Evolutionary conservation across 2,113 vertebrate genomes (phyloP).

Genomic region (Prionailurus viverrinus): DNA sequence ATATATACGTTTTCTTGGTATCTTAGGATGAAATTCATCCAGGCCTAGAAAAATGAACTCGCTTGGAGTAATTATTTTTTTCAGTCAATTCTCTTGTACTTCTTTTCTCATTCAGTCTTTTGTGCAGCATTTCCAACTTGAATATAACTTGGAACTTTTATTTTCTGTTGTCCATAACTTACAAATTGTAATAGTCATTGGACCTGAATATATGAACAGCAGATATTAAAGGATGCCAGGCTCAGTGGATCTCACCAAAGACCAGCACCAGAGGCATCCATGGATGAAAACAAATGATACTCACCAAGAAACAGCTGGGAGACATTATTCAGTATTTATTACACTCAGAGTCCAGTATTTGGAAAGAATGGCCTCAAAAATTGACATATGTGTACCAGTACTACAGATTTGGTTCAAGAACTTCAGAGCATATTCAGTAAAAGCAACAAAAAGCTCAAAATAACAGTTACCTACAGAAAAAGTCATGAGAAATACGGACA

Average conservation of each 20-base stretch:
- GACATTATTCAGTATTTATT: background rate
- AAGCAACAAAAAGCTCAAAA: background rate
- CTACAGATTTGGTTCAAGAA: constrained; percentile 14
- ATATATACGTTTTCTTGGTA: background rate
- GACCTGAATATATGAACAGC: background rate
- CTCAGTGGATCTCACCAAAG: background rate
- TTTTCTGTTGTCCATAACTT: background rate
- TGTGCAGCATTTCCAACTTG: background rate
- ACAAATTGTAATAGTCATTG: background rate
- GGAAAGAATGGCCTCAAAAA: constrained; percentile 5
- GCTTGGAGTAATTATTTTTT: background rate
- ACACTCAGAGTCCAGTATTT: constrained; percentile 14
- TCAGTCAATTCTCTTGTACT: background rate
- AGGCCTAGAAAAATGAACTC: constrained; percentile 9
- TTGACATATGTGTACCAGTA: background rate
- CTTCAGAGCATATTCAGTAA: constrained; percentile 5
- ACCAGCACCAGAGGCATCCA: background rate
- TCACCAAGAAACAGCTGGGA: constrained; percentile 42
- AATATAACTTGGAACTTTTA: constrained; percentile 11
- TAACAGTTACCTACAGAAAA: background rate
- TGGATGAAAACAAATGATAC: background rate
- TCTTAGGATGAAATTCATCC: background rate
- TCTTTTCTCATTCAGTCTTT: constrained; percentile 24
- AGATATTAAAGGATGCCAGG: constrained; percentile 6
- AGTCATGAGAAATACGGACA: background rate